These are phyloP conservation scores for Muntiacus muntjak DNA, from an alignment of 2,113 vertebrate genomes.

Conservation along the genomic window DNA sequence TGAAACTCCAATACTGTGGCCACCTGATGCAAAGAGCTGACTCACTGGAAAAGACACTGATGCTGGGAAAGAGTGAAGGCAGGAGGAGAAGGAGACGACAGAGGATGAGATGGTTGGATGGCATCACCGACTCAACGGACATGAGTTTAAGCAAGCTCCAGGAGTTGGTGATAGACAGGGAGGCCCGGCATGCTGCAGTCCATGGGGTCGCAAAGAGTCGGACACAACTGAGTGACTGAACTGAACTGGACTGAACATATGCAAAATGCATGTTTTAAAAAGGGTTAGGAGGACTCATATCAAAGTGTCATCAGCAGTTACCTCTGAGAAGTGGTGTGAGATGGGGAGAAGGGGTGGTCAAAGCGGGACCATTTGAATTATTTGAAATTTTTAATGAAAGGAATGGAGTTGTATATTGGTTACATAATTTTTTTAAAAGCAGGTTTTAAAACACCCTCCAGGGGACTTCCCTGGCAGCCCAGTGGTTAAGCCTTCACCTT, in stretches of 20 bases:
- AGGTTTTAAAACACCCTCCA: not conserved
- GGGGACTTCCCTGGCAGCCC: not conserved
- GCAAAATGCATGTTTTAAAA: slow-evolving; percentile 14
- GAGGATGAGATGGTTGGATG: not conserved
- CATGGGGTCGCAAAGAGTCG: not conserved
- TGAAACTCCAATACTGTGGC: not conserved
- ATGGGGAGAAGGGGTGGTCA: not conserved
- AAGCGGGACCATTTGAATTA: not conserved
- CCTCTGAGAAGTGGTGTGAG: not conserved
- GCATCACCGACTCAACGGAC: not conserved
- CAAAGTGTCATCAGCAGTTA: not conserved
- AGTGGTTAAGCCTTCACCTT: not conserved
- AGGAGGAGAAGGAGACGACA: not conserved
- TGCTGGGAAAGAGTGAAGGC: not conserved
- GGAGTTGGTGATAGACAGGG: not conserved
- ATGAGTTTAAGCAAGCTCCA: not conserved
- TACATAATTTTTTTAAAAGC: not conserved
- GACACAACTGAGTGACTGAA: not conserved
- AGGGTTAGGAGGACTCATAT: not conserved
- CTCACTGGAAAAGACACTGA: not conserved
- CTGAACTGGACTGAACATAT: not conserved
- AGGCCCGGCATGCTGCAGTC: not conserved
- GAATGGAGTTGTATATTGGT: not conserved
- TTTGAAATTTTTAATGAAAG: not conserved
- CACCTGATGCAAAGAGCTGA: not conserved